Evolutionary conservation across 2,888 invertebrate genomes (phyloP).

Genomic region (Neocrepidodera transversa): DNA sequence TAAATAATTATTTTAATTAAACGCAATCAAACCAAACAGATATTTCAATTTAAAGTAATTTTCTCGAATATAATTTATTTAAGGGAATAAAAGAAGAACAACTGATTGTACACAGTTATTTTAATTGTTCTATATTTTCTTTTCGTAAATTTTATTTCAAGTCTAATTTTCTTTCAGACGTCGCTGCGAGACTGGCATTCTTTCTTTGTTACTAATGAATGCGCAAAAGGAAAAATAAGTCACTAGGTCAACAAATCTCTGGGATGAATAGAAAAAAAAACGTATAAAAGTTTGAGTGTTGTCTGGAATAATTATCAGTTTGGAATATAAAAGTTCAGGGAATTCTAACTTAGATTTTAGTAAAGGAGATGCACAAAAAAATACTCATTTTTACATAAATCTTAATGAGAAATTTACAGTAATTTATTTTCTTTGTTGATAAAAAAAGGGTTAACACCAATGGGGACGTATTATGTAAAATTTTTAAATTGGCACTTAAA

Average conservation of each 20-base stretch:
- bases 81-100: not conserved
- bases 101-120: not conserved
- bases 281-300: not conserved
- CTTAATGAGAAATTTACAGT: not conserved
- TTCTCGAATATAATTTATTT: too few species aligned
- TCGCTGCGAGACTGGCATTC: constrained; percentile 1
- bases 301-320: not conserved
- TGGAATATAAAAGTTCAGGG: not conserved
- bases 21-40: too few species aligned
- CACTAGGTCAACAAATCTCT: constrained; percentile 7
- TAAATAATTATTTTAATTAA: too few species aligned
- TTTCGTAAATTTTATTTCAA: constrained; percentile 4
- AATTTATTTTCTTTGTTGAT: too few species aligned
- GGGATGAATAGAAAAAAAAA: not conserved
- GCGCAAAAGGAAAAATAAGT: not conserved
- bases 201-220: constrained; percentile 12
- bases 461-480: too few species aligned
- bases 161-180: constrained; percentile 2
- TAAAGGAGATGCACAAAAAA: not conserved
- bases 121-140: not conserved
- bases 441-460: too few species aligned
- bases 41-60: too few species aligned
- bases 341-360: not conserved
- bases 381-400: not conserved
- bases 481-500: too few species aligned